Percentiles rank a stretch among this genome's conserved stretches.
These are phyloP conservation scores for Pseudomyrmex pallidus DNA, from an alignment of 1,140 invertebrate genomes.

Conservation along the genomic window DNA sequence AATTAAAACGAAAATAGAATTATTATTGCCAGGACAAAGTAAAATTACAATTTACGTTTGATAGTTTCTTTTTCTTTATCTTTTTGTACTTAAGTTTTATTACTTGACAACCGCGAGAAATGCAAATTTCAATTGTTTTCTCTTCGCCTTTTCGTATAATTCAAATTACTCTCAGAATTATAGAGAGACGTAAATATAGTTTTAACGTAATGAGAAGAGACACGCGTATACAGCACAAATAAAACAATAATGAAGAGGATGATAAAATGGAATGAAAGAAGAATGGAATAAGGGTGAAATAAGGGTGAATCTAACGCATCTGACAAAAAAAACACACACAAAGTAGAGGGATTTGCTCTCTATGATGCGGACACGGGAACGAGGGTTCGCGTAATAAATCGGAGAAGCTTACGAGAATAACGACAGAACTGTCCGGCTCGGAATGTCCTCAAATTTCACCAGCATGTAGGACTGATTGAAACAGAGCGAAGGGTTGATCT, in stretches of 20 bases:
- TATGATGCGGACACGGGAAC: background rate
- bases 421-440: slow-evolving; percentile 10
- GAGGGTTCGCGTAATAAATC: slow-evolving; percentile 50
- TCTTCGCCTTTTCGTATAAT: background rate
- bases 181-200: background rate
- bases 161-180: slow-evolving; percentile 11
- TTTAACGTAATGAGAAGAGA: background rate
- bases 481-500: slow-evolving; percentile 13
- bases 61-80: too few species aligned
- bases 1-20: too few species aligned
- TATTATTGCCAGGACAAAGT: slow-evolving; percentile 9
- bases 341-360: background rate
- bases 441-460: slow-evolving; percentile 40
- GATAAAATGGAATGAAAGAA: slow-evolving; percentile 15
- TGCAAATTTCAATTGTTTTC: slow-evolving; percentile 33
- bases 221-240: background rate
- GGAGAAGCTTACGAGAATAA: slow-evolving; percentile 30
- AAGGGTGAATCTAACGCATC: background rate
- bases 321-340: background rate
- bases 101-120: slow-evolving; percentile 20
- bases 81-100: background rate
- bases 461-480: slow-evolving; percentile 36
- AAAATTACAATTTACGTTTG: background rate
- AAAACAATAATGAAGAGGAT: background rate
- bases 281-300: slow-evolving; percentile 8